A percentile compares a stretch with the other conserved stretches of the same genome.
These are phyloP conservation scores for Ornithoptera alexandrae DNA, from an alignment of 2,888 invertebrate genomes.

Conservation along the genomic window DNA sequence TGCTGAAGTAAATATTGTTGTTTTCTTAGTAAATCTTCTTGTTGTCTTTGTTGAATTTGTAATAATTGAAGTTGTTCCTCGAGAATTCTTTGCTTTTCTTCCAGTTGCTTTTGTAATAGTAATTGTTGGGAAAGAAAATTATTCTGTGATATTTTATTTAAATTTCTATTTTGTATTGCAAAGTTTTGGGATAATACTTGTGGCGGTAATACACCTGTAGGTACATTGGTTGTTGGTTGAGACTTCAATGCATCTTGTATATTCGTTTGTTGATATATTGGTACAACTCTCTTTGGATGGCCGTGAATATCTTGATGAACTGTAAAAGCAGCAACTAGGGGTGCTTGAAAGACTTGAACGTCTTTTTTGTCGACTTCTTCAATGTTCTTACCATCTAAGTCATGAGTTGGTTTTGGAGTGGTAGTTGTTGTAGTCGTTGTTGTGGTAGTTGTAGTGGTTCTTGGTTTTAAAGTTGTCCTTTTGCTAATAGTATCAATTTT, in stretches of 20 bases:
- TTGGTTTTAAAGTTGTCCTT: slow-evolving; percentile 38
- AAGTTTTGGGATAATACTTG: slow-evolving; percentile 39
- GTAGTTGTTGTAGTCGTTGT: slow-evolving; percentile 80
- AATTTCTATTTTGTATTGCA: slow-evolving; percentile 35
- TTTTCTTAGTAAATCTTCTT: slow-evolving; percentile 83
- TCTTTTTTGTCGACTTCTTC: slow-evolving; percentile 84
- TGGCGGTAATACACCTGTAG: slow-evolving; percentile 41
- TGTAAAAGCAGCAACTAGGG: slow-evolving; percentile 90
- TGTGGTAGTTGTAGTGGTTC: slow-evolving; percentile 60
- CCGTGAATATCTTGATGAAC: slow-evolving; percentile 90
- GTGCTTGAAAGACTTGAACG: slow-evolving; percentile 90
- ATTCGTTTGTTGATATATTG: slow-evolving; percentile 81
- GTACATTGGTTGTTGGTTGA: slow-evolving; percentile 41
- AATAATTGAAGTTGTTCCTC: slow-evolving; percentile 85
- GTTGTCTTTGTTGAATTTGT: slow-evolving; percentile 84
- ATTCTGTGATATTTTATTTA: slow-evolving; percentile 45
- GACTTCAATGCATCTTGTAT: slow-evolving; percentile 45
- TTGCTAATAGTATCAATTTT: slow-evolving; percentile 42
- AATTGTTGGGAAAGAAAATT: slow-evolving; percentile 65
- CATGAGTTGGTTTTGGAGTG: slow-evolving; percentile 84
- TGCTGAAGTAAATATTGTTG: slow-evolving; percentile 81
- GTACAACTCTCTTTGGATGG: slow-evolving; percentile 88
- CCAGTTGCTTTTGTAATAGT: slow-evolving; percentile 71
- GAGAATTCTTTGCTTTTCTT: slow-evolving; percentile 84
- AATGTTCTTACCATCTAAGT: slow-evolving; percentile 83